Evolutionary conservation across 1,140 invertebrate species (phyloP).

Genomic region (Drosophila sechellia): DNA sequence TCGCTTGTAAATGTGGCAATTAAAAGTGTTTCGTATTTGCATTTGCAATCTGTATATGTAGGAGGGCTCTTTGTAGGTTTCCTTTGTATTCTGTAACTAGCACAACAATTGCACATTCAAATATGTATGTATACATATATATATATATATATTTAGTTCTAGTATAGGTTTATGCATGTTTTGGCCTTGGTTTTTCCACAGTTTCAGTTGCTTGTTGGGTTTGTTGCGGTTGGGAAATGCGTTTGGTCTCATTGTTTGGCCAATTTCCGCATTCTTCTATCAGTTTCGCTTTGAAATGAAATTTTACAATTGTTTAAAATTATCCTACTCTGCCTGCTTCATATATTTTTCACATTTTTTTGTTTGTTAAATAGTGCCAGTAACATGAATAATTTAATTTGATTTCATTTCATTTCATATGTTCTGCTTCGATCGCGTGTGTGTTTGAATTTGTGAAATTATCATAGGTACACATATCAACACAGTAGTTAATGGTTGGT

Average conservation of each 20-base stretch:
- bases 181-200: constrained; percentile 60
- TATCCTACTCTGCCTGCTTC: constrained; percentile 28
- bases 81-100: constrained; percentile 45
- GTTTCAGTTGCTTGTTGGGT: constrained; percentile 31
- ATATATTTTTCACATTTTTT: constrained; percentile 18
- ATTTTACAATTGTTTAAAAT: constrained; percentile 28
- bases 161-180: constrained; percentile 36
- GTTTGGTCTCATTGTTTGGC: constrained; percentile 70
- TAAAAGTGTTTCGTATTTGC: constrained; percentile 33
- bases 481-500: constrained; percentile 49
- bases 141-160: constrained; percentile 37
- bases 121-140: constrained; percentile 51
- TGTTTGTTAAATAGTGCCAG: constrained; percentile 44
- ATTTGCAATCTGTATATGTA: constrained; percentile 36
- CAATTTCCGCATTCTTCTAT: constrained; percentile 56
- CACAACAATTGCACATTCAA: constrained; percentile 55
- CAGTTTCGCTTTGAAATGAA: constrained; percentile 14
- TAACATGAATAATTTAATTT: constrained; percentile 68
- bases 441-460: constrained; percentile 46
- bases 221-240: constrained; percentile 57
- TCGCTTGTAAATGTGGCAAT: constrained; percentile 72
- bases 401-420: constrained; percentile 41
- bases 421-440: constrained; percentile 30
- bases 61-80: constrained; percentile 55
- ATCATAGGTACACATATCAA: constrained; percentile 73